Conservation (phyloP, 2,113 vertebrate genomes). For the Rhea americana region DNA sequence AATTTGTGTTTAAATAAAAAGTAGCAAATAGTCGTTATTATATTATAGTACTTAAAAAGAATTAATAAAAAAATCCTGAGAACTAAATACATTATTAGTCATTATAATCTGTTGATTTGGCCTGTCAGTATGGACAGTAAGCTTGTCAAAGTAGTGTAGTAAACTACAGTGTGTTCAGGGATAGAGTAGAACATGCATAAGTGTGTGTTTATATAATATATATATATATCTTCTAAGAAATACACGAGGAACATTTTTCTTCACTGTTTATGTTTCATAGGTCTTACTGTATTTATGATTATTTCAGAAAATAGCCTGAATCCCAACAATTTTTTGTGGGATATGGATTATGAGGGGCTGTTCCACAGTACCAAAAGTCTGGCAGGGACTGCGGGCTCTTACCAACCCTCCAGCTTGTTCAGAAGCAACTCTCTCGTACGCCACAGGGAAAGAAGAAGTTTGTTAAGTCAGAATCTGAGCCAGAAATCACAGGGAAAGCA, state of each 20-base stretch:
- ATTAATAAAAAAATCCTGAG: background rate
- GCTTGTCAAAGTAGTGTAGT: background rate
- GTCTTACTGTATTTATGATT: background rate
- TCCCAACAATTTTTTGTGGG: slow-evolving; percentile 27
- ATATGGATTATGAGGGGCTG: background rate
- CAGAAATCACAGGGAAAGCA: slow-evolving; percentile 9
- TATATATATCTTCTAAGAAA: background rate
- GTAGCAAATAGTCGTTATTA: background rate
- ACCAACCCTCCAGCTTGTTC: background rate
- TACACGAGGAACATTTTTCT: background rate
- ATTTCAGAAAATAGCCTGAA: slow-evolving; percentile 40
- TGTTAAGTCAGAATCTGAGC: slow-evolving; percentile 7
- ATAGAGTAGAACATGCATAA: background rate
- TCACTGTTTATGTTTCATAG: background rate
- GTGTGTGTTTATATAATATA: too few relatives aligned
- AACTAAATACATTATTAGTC: background rate
- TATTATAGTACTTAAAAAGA: background rate
- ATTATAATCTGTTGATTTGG: background rate
- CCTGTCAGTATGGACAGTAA: background rate
- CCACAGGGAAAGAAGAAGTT: background rate
- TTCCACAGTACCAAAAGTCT: background rate
- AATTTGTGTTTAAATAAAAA: background rate
- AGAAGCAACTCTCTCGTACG: background rate
- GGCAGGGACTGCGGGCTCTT: background rate
- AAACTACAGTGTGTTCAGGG: background rate